Base-by-base conservation (phyloP, 2,888 invertebrate genomes). In the Ophioninae sp. region DNA sequence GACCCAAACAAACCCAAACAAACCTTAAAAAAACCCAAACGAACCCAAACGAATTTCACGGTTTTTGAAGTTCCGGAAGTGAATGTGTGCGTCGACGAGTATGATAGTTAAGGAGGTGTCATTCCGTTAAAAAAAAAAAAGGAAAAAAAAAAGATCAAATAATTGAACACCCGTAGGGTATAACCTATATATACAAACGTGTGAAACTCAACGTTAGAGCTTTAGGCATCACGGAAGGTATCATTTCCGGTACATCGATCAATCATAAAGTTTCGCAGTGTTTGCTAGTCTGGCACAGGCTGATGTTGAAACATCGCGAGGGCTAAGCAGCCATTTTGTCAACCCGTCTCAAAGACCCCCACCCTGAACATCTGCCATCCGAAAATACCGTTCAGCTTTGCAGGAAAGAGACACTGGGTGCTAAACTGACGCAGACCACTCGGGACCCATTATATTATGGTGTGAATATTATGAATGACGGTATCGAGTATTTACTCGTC, bases 281-380 rank as follows among this genome's bases (percentile, higher is more conserved):
- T 30, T 72, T 17, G 79, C 59, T 68, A 72, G 75, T 59, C 79
- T 65, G 41, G 73, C 56, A 74, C 65, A 51, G 30, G 69, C 44
- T 69, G 64, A 58, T 56, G 80, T 63, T 65, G 67, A 81, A 81
- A 69, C 68, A 75, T 72, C 75, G 58, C 79, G 72, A 8, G 65
- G 17, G 9, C n/a, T n/a, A 61, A 75, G 85, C 86, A 82, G 90
- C 90, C 89, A 88, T 90, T 85, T 88, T 90, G 89, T 90, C 90
- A 87, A 77, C 85, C 86, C 83, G 59, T 79, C 71, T 79, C 59
- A 44, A 59, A 59, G 22, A 44, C 71, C 58, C 65, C 37, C 59
- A 39, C 51, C n/a, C 6, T 20, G 85, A 71, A 90, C 90, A 90
- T 90, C 90, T 90, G 90, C 81, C 79, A 77, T 30, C 67, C 68